A percentile compares a stretch with the other conserved stretches of the same genome.
These are phyloP conservation scores for Poecilus cupreus DNA, from an alignment of 2,888 invertebrate species.

Conservation along the genomic window DNA sequence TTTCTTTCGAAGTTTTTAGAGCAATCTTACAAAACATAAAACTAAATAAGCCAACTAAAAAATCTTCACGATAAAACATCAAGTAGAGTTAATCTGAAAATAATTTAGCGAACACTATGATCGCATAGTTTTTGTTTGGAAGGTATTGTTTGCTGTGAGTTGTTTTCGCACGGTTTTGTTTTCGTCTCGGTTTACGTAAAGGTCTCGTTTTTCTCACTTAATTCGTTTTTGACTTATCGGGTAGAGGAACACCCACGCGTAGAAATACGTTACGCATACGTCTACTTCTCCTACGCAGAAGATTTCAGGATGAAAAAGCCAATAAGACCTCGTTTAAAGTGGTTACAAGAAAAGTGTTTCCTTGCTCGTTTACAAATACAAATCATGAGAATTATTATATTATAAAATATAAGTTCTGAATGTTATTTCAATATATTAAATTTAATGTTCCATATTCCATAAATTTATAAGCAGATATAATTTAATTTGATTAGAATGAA, in stretches of 20 bases:
- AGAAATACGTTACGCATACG: not conserved
- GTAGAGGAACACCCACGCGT: not conserved
- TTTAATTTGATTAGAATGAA: no score
- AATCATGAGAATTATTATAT: no score
- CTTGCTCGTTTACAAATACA: not conserved
- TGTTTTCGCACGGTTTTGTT: slow-evolving; percentile 13
- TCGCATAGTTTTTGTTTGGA: slow-evolving; percentile 15
- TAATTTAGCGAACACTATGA: not conserved
- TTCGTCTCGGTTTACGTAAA: not conserved
- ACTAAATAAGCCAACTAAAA: no score
- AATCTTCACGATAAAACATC: not conserved
- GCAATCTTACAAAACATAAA: no score
- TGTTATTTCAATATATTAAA: no score
- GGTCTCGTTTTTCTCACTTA: slow-evolving; percentile 27
- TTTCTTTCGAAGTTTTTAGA: no score
- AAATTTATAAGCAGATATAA: no score
- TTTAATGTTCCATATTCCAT: no score
- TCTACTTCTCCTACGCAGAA: not conserved
- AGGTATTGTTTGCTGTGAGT: not conserved
- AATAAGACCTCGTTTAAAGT: not conserved
- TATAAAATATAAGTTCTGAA: no score
- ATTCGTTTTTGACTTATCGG: slow-evolving; percentile 19
- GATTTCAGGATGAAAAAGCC: not conserved
- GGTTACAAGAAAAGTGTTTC: no score
- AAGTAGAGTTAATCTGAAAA: not conserved